Evolutionary conservation across 2,888 invertebrate species (phyloP), one percentile per base, ranked within the genome.

Genomic region (Tinea pellionella): DNA sequence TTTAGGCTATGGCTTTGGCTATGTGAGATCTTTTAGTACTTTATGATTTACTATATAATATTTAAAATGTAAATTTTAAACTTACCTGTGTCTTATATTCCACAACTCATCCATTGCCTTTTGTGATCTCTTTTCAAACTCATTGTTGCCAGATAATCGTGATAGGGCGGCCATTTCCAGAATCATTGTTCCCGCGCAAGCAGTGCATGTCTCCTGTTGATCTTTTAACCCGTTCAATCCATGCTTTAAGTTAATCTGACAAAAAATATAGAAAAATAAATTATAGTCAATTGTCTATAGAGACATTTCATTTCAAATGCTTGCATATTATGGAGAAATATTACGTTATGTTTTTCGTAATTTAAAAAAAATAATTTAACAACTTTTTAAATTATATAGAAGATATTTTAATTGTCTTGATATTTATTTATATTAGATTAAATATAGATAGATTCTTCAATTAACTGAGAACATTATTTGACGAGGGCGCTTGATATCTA

Each of bases 101-200:
- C 99, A 99, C 51, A 99, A 83, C 61, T 95, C 94, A 75, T 98
- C 98, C 98, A 99, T 98, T 0, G 98, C 96, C 69, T 93, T 93
- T 69, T 96, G 95, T 0, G 98, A 98, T 75, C 97, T 97, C 69
- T 95, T 93, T 81, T 98, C 98, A 80, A 95, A 99, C 57, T 97
- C 88, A 0, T 94, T 92, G 74, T 96, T 95, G 69, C 96, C 98
- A 0, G 97, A 96, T 59, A 99, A 89, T 1, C 98, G 90, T 1
- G 97, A 97, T 7, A 99, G 88, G 0, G 98, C 97, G 0, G 98
- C 98, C 92, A 99, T 96, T 86, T 99, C 99, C 32, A 99, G 84
- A 59, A 99, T 94, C 92, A 99, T 97, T 0, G 98, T 98, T 0
- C 99, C 99, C 1, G 98, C 98, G 81, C 99, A 99, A 0, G 99